These are phyloP conservation scores for Parnassius mnemosyne DNA, from an alignment of 2,888 invertebrate species.

Conservation along the genomic window DNA sequence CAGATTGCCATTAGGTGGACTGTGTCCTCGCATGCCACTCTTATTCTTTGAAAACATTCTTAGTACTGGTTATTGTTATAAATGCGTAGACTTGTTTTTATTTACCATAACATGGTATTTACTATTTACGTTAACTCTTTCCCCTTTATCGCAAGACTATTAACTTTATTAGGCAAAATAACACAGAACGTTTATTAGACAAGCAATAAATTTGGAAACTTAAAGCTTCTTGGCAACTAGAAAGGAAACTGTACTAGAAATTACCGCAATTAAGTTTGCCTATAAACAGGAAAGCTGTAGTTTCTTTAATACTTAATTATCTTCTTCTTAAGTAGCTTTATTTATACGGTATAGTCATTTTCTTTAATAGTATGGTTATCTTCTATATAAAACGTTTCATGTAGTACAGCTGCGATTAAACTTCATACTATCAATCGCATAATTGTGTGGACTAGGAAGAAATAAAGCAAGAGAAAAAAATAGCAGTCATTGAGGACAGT, in stretches of 20 bases:
- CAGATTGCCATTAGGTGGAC: no score
- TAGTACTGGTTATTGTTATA: no score
- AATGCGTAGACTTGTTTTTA: no score
- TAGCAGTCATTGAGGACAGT: no score
- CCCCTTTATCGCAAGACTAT: constrained; percentile 5
- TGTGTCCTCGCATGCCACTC: no score
- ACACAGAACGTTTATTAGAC: constrained; percentile 22
- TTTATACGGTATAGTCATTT: not conserved
- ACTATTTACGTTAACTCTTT: constrained; percentile 7
- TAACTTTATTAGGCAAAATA: constrained; percentile 24
- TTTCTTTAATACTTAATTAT: constrained; percentile 17
- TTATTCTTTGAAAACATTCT: no score
- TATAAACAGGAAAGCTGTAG: constrained; percentile 12
- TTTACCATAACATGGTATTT: no score
- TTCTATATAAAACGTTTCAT: no score
- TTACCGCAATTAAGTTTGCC: constrained; percentile 24
- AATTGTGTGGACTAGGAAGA: no score
- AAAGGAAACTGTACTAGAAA: constrained; percentile 19
- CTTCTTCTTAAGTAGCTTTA: constrained; percentile 7
- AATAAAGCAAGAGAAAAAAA: no score
- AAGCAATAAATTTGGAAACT: constrained; percentile 21
- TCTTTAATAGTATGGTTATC: not conserved
- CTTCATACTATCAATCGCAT: no score
- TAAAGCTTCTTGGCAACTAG: constrained; percentile 25
- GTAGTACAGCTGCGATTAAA: no score